A percentile compares a stretch with the other conserved stretches of the same genome.
phyloP scores from a whole-genome alignment of 2,797 vertebrate genomes.

The Phylloscopus collybita region DNA sequence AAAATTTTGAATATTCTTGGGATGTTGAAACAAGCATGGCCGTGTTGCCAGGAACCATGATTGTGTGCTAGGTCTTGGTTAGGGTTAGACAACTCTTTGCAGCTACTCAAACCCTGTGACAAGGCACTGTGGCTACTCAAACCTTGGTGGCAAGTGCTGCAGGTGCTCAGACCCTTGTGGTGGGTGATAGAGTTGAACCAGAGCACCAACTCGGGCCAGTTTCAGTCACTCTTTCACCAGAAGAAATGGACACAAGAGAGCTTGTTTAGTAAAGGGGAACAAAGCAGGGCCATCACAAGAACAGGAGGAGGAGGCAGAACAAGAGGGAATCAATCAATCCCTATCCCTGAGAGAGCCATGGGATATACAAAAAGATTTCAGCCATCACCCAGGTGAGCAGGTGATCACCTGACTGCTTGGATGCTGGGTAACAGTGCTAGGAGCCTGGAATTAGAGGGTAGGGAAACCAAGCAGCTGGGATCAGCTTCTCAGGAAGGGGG shows the following conservation, averaged over 20 bases:
- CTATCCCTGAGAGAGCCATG: background rate
- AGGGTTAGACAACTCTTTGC: background rate
- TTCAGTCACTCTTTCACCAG: background rate
- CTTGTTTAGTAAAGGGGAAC: background rate
- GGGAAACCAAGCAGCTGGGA: background rate
- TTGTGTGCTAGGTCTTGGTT: background rate
- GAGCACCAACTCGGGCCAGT: background rate
- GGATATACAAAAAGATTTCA: background rate
- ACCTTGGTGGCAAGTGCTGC: background rate
- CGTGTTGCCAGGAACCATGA: background rate
- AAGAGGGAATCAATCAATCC: background rate
- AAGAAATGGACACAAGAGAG: background rate
- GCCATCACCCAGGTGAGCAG: background rate
- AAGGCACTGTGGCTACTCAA: background rate
- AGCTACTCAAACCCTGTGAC: background rate
- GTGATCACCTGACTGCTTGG: background rate
- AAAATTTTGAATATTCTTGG: background rate
- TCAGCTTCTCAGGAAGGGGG: background rate
- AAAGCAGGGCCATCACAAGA: background rate
- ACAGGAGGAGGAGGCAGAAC: background rate
- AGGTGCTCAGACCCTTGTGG: background rate
- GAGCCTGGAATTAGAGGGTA: background rate
- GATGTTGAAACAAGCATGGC: background rate
- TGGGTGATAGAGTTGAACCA: background rate
- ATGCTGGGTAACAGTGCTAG: background rate